Conservation (phyloP, 1,140 invertebrate genomes). For the Dendroctonus valens region DNA sequence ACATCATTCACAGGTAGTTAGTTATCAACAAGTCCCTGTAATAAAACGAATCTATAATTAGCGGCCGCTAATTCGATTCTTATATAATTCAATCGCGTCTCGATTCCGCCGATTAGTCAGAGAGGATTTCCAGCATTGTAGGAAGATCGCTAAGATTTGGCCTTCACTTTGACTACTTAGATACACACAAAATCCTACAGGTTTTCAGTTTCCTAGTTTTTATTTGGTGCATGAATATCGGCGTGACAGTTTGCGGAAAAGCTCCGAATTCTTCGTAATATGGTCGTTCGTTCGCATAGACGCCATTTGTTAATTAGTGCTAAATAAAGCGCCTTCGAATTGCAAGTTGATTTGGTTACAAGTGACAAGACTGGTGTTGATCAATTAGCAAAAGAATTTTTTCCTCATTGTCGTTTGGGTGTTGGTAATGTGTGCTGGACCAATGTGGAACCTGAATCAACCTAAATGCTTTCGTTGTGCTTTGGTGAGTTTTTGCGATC, state of each 20-base stretch:
- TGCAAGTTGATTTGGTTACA: no score
- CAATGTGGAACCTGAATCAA: no score
- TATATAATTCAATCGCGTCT: conserved; percentile 16
- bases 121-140: conserved; percentile 18
- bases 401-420: no score
- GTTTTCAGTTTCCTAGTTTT: conserved; percentile 10
- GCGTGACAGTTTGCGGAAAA: neutral
- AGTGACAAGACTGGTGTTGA: no score
- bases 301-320: no score
- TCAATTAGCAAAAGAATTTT: no score
- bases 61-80: conserved; percentile 6
- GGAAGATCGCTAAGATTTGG: conserved; percentile 13
- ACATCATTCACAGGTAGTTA: neutral
- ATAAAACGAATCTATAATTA: conserved; percentile 13
- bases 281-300: no score
- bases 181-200: conserved; percentile 8
- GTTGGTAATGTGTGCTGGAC: no score
- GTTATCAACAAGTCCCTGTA: conserved; percentile 8
- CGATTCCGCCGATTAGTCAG: conserved; percentile 15
- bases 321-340: no score
- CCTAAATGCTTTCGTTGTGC: no score
- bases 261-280: no score
- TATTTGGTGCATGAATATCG: conserved; percentile 4
- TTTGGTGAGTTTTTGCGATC: no score
- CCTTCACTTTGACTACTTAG: conserved; percentile 9